Evolutionary conservation across 2,888 invertebrate species (phyloP), one percentile per base, ranked within the genome.

Genomic region (Plagodis pulveraria): DNA sequence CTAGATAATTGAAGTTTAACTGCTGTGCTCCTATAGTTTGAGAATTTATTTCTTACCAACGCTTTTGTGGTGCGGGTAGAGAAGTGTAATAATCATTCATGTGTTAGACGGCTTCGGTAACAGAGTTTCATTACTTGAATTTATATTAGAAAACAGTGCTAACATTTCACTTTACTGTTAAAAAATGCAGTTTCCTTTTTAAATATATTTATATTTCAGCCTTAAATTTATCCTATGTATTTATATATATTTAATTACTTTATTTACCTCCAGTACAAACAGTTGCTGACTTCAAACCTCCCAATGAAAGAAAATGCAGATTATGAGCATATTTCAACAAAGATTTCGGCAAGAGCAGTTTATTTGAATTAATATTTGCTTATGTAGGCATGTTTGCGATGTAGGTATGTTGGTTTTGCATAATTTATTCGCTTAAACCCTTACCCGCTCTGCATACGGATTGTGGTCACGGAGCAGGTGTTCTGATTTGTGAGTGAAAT

Each of bases 341-440:
- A 22, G 22, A 2, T 22, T 22, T 22, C 22, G 1, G 22, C 22
- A 36, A 10, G 36, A 47, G 11, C 5, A 38, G 43, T 35, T 58
- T 34, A 49, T 58, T 53, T 50, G 38, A 54, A 50, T 42, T 45
- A 46, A 34, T 41, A 40, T 53, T 59, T 58, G 64, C 59, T 67
- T 63, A 63, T 54, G 62, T 50, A 53, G 47, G 66, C 58, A 57
- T 67, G 65, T 59, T 65, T 58, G 69, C 69, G 9, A 12, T 53
- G 38, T 44, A 33, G 47, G 49, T 50, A 56, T 56, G 65, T 62
- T 78, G 74, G 65, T 62, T 78, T 74, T 74, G 58, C 74, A 76
- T 79, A 80, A 76, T 78, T 72, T 75, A 80, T 75, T 69, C 71
- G 56, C 33, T 6, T 45, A 33, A 65, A 63, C 43, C 56, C 22